Percentiles rank a stretch among this genome's conserved stretches.
phyloP scores from a whole-genome alignment of 2,888 invertebrate genomes.

The Troides aeacus region DNA sequence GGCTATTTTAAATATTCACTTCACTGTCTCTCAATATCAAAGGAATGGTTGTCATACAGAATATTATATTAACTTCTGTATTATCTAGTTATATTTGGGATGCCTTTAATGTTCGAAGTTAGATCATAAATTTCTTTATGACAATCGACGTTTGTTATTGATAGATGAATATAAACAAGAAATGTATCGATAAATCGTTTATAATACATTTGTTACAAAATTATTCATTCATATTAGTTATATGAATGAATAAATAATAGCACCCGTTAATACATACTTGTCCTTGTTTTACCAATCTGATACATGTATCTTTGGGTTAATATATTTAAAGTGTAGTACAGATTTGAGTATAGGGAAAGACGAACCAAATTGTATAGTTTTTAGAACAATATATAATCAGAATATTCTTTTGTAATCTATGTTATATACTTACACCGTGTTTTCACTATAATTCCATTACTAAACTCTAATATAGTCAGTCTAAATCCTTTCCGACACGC shows the following conservation, averaged over 20 bases:
- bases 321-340: too few relatives aligned
- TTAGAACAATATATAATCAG: not conserved
- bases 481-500: constrained; percentile 7
- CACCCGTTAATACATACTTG: too few relatives aligned
- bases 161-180: not conserved
- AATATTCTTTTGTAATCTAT: not conserved
- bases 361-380: not conserved
- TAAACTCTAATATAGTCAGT: not conserved
- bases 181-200: not conserved
- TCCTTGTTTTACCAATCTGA: too few relatives aligned
- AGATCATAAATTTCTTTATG: not conserved
- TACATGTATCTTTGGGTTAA: too few relatives aligned
- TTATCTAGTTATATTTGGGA: too few relatives aligned
- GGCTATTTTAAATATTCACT: too few relatives aligned
- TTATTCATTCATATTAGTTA: not conserved
- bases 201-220: not conserved
- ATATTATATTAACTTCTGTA: too few relatives aligned
- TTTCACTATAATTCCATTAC: not conserved
- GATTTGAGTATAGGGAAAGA: too few relatives aligned
- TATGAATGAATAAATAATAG: too few relatives aligned
- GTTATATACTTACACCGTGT: not conserved
- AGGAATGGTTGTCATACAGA: too few relatives aligned
- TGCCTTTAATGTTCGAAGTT: not conserved
- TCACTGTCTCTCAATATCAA: too few relatives aligned
- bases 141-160: not conserved